Evolutionary conservation across 2,888 invertebrate genomes (phyloP), one percentile per base, ranked within the genome.

Genomic region (Antheraea assamensis): DNA sequence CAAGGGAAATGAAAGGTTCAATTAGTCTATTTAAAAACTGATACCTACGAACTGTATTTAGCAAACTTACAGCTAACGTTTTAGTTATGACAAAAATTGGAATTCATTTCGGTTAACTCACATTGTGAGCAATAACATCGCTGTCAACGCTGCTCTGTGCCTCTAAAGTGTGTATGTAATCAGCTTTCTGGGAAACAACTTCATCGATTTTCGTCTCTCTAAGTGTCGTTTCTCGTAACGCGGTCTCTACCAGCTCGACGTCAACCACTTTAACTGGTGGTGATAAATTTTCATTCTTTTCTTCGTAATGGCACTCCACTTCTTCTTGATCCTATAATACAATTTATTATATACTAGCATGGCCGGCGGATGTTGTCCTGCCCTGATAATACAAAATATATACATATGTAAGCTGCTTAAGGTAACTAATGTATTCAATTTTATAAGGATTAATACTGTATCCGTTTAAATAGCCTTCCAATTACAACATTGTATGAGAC

Each of bases 91-190:
- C 21, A 58, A 24, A 58, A n/a, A 58, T 4, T 58, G 10, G 15
- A 64, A 64, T 30, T 30, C 27, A 17, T 64, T 17, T 17, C 30
- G 1, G 13, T 64, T 31, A 35, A 35, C 95, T 95, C 92, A 97
- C 97, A 91, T 97, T 97, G 93, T 96, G 96, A 79, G 96, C 96
- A 84, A 95, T 95, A 83, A 95, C 96, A 85, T 95, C 95, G 79
- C 96, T 95, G 80, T 96, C 96, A 55, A 94, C 88, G 80, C 95
- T 95, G 85, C 95, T 95, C 85, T 95, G 95, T 55, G 93, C 92
- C 79, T 95, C 95, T 73, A 95, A 83, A 1, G 92, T 91, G 83
- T 91, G 94, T 17, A 92, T 91, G 80, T 92, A 94, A 74, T 91
- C 91, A 0, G 88, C 95, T 87, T 89, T 85, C 75, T 90, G 86